Base-by-base conservation (phyloP, 2,888 invertebrate species). In the Erebia aethiops region DNA sequence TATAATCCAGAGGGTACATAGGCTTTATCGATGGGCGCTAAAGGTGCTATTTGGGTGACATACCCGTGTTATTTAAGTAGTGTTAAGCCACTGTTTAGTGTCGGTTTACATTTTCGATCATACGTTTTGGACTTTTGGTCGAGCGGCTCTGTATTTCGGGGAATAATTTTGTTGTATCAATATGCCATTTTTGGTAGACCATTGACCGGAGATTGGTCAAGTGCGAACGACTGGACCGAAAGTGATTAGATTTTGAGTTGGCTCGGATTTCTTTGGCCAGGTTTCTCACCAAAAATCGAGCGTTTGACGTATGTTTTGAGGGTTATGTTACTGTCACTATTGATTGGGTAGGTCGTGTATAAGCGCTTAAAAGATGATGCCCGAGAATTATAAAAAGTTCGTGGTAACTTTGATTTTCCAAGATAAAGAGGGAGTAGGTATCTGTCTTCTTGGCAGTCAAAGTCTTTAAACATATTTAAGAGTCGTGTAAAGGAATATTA, bases 51-150 rank as follows among this genome's bases (percentile, higher is more conserved):
- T 85, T 21, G 67, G 64, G 69, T 83, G 76, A 51, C 63, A 64
- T 11, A 56, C 18, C 46, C 67, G 69, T 75, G 80, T 76, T 78
- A 78, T 82, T 81, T 80, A 83, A 81, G 76, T 77, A 80, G 83
- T 84, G 84, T 82, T 86, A 84, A 87, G 89, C 90, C 90, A 89
- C 89, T 88, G 90, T 90, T 88, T 86, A 87, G 90, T 90, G 84
- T 91, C 90, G 76, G 86, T 82, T 92, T 91, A 88, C 91, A 80
- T 85, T 84, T 86, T 91, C 85, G 85, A 91, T 91, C 87, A 54
- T 54, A 54, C 54, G 16, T 87, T 86, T 85, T 79, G 85, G 84
- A 84, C 86, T 84, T 81, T 85, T 80, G 86, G 82, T 82, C 81
- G 85, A 82, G 83, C 84, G 81, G 84, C 82, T 84, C 76, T 79